Evolutionary conservation across 2,888 invertebrate genomes (phyloP).

Genomic region (Eueremaeus valkanovi): DNA sequence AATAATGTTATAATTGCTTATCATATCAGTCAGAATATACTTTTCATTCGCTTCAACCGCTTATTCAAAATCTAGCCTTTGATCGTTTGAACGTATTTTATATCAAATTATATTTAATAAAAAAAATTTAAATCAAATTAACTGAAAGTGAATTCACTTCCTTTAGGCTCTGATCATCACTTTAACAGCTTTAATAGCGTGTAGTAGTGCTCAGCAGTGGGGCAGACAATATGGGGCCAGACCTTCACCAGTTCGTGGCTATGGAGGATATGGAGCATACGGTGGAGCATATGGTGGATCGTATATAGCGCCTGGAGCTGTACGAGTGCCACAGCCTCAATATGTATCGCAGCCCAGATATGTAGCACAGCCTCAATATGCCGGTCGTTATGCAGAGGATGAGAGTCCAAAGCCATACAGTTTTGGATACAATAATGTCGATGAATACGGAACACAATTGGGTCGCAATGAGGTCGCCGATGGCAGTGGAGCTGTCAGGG

Average conservation of each 20-base stretch:
- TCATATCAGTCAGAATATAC: too few relatives aligned
- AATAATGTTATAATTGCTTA: too few relatives aligned
- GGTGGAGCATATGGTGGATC: neutral
- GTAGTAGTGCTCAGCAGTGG: neutral
- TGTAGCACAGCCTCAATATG: neutral
- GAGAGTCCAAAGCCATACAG: slow-evolving; percentile 11
- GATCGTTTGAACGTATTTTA: too few relatives aligned
- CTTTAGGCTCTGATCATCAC: neutral
- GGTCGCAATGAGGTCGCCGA: neutral
- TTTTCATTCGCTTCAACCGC: too few relatives aligned
- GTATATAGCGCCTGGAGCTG: neutral
- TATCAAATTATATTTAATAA: too few relatives aligned
- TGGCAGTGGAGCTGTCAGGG: slow-evolving; percentile 9
- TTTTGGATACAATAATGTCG: slow-evolving; percentile 18
- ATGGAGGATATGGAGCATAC: neutral
- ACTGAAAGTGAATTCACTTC: neutral
- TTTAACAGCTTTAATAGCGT: neutral
- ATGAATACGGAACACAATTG: slow-evolving; percentile 32
- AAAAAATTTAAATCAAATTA: too few relatives aligned
- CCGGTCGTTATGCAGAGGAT: neutral
- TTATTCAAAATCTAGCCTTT: too few relatives aligned
- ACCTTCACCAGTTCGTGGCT: neutral
- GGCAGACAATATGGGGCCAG: neutral
- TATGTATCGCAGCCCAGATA: neutral
- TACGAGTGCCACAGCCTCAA: neutral